A percentile compares a stretch with the other conserved stretches of the same genome.
Evolutionary conservation across 2,888 invertebrate species (phyloP).

Genomic region (Camptogramma bilineatum): DNA sequence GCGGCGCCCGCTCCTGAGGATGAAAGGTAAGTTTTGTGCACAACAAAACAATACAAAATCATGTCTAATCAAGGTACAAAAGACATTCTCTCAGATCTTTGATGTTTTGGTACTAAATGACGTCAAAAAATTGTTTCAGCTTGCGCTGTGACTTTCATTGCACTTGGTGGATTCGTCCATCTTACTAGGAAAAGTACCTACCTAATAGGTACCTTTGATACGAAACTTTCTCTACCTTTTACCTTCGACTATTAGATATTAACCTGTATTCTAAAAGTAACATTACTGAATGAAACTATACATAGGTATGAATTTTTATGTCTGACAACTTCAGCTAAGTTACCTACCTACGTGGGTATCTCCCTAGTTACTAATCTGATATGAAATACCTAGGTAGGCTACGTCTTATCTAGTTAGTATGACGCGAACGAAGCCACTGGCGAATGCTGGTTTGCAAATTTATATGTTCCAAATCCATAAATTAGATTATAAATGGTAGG

Average conservation of each 20-base stretch:
- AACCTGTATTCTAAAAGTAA: background rate
- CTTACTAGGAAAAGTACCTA: too few relatives aligned
- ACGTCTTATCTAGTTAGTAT: background rate
- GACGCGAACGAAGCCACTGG: background rate
- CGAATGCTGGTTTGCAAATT: background rate
- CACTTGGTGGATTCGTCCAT: too few relatives aligned
- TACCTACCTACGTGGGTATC: background rate
- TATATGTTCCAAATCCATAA: slow-evolving; percentile 3
- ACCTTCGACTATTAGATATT: too few relatives aligned
- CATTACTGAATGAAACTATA: background rate
- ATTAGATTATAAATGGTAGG: slow-evolving; percentile 9
- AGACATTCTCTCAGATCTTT: too few relatives aligned
- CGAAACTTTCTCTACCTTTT: too few relatives aligned
- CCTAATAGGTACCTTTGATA: too few relatives aligned
- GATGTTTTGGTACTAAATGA: too few relatives aligned
- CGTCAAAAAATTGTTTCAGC: too few relatives aligned
- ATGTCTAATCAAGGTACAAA: too few relatives aligned
- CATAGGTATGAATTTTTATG: background rate
- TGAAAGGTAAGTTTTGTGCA: slow-evolving; percentile 74
- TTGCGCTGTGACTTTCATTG: too few relatives aligned
- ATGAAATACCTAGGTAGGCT: background rate
- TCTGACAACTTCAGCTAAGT: background rate
- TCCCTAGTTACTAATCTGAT: background rate
- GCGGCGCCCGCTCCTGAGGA: slow-evolving; percentile 71
- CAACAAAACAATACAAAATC: background rate